Evolutionary conservation across 2,888 invertebrate species (phyloP).

Genomic region (Kuschelorhynchus macadamiae): DNA sequence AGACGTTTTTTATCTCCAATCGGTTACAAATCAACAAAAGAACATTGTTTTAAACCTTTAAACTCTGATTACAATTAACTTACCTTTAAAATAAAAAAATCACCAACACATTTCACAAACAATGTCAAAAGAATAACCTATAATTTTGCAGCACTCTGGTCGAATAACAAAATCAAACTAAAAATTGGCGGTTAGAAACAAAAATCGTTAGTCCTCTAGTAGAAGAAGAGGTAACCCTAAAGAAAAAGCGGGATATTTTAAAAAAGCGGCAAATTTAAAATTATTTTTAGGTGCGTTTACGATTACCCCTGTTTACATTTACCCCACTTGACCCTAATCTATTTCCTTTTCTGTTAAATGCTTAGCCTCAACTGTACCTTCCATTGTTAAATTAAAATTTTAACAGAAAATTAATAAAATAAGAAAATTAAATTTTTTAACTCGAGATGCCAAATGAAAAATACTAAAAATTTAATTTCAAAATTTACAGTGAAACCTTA

Average conservation of each 20-base stretch:
- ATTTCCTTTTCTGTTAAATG: no score
- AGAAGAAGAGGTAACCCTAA: not conserved
- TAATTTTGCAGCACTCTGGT: not conserved
- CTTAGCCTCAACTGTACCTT: no score
- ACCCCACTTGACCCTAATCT: no score
- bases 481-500: no score
- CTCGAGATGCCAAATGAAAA: no score
- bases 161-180: not conserved
- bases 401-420: no score
- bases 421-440: no score
- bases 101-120: not conserved
- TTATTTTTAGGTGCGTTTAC: not conserved
- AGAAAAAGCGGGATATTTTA: constrained; percentile 6
- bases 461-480: no score
- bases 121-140: not conserved
- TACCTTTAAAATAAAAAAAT: constrained; percentile 11
- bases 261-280: constrained; percentile 1
- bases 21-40: not conserved
- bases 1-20: no score
- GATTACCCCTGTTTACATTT: no score
- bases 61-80: constrained; percentile 3
- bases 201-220: not conserved
- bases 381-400: no score
- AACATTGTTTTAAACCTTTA: not conserved
- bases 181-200: not conserved